Evolutionary conservation across 2,113 vertebrate genomes (phyloP), one percentile per base, ranked within the genome.

Genomic region (Vicugna pacos): DNA sequence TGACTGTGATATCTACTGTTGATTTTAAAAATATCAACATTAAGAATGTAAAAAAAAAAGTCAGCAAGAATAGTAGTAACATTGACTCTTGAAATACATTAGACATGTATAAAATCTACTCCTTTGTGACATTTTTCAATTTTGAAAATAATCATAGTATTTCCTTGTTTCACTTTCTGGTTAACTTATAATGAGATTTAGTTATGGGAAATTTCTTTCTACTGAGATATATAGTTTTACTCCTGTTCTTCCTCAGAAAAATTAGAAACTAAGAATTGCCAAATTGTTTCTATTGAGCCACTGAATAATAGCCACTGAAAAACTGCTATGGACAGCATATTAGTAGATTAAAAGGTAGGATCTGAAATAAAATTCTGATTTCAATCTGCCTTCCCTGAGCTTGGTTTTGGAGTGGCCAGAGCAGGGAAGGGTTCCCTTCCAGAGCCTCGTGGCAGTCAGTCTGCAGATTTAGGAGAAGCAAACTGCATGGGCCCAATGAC

Each of bases 101-200:
- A 76, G 52, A 67, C 2, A 6, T 83, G 5, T 62, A 52, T 24
- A 38, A 54, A 84, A 60, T 50, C 7, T 69, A 60, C 17, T 48
- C 35, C 38, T 80, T 88, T 82, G 30, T 24, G 52, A 91, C 91
- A 58, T 56, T 76, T 97, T 97, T 91, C 26, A 16, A 9, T 75
- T 89, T 90, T 54, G n/a, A 83, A 70, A 83, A 42, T 38, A 92
- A 48, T 72, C 54, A 32, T 32, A 64, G 9, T 80, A 17, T 42
- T 54, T 87, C 79, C 2, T 11, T 26, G 46, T 81, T 93, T 87
- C 5, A 54, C 42, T 81, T 83, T 87, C 67, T 42, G 22, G 9
- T 72, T 69, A 65, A 15, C 28, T 58, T 90, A 50, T 30, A 76
- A 84, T 94, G 35, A 93, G 28, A 89, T 83, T 94, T 70, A 92